These are phyloP conservation scores for Sitta europaea DNA, from an alignment of 2,113 vertebrate species.

Conservation along the genomic window DNA sequence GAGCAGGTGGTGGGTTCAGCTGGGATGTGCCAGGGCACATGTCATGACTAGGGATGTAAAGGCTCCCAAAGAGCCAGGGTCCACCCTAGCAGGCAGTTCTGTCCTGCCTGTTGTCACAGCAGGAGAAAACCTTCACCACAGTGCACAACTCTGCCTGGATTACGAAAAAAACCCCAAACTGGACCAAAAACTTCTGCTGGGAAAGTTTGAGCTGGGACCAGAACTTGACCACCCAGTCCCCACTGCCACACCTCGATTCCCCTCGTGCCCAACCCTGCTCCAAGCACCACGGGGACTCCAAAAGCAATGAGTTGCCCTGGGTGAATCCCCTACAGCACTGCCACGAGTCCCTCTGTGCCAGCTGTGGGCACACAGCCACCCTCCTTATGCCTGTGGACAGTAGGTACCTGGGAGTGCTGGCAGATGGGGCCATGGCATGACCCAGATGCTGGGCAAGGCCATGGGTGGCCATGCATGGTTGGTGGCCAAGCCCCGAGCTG, in stretches of 20 bases:
- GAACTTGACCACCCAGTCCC: rapidly evolving
- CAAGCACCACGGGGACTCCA: rapidly evolving
- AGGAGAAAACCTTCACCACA: neutral
- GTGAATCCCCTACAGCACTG: neutral
- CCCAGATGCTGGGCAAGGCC: neutral
- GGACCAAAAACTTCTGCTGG: neutral
- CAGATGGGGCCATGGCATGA: neutral
- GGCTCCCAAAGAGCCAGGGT: neutral
- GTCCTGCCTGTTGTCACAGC: neutral
- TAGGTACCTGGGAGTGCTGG: neutral
- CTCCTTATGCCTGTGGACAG: neutral
- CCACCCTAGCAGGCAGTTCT: neutral
- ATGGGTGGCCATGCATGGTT: neutral
- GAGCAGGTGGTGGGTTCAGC: neutral
- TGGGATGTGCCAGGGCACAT: neutral
- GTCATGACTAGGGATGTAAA: neutral
- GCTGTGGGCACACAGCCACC: rapidly evolving
- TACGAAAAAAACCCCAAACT: neutral
- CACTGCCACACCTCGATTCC: rapidly evolving
- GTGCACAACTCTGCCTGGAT: neutral
- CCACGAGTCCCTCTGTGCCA: rapidly evolving
- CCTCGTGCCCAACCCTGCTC: neutral
- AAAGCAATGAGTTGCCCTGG: neutral
- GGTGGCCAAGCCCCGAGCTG: rapidly evolving
- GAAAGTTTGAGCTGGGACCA: neutral